Evolutionary conservation across 1,140 invertebrate species (phyloP).

Genomic region (Dryas iulia): DNA sequence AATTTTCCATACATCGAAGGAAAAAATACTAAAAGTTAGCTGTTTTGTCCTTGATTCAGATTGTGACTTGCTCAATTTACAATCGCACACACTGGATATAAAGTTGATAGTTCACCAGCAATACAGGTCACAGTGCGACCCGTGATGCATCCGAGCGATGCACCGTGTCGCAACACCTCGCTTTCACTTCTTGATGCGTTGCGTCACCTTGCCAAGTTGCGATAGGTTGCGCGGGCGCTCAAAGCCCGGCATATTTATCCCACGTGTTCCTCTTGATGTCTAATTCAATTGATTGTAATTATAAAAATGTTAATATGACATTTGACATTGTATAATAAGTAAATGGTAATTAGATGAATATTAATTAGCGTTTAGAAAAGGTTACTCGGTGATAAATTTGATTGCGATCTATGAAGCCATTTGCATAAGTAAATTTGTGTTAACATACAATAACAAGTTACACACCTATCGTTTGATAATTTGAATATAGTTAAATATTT

Average conservation of each 20-base stretch:
- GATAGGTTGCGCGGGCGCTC: slow-evolving; percentile 46
- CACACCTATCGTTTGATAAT: not conserved
- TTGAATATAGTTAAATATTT: not conserved
- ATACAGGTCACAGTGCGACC: slow-evolving; percentile 44
- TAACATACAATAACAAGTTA: not conserved
- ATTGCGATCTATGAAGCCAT: not conserved
- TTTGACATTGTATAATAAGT: not conserved
- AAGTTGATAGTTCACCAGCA: slow-evolving; percentile 32
- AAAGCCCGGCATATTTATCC: slow-evolving; percentile 33
- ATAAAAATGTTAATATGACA: not conserved
- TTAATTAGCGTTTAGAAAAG: slow-evolving; percentile 10
- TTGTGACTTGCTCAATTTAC: not conserved
- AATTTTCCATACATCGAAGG: not conserved
- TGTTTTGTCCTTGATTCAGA: not conserved
- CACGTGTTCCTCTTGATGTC: slow-evolving; percentile 12
- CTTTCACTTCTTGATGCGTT: slow-evolving; percentile 67
- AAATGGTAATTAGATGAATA: not conserved
- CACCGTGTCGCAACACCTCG: slow-evolving; percentile 66
- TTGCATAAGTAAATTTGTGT: not conserved
- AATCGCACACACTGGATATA: slow-evolving; percentile 19
- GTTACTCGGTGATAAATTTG: slow-evolving; percentile 15
- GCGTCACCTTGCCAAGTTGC: slow-evolving; percentile 57
- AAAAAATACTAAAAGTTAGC: not conserved
- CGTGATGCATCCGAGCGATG: slow-evolving; percentile 65
- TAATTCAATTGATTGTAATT: not conserved